Base-by-base conservation (phyloP, 2,113 vertebrate genomes). In the Pogonocichla stellata region DNA sequence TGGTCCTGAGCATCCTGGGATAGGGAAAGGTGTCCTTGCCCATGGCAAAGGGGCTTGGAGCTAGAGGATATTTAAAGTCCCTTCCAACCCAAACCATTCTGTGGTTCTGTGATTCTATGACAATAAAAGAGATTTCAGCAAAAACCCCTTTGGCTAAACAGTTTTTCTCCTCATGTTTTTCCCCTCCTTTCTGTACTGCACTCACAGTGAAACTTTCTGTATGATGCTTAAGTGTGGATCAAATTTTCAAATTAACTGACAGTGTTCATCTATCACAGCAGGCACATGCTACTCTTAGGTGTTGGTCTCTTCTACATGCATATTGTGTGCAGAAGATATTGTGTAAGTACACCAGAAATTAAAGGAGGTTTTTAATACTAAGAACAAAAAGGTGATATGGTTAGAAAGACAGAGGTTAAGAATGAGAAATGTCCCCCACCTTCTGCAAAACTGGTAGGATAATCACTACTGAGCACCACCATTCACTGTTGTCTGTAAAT, bases 1-100 rank as follows among this genome's bases (percentile, higher is more conserved):
- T 3, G 1, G 16, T 16, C 2, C 16, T 58, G 69, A 74, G 19
- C 7, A 24, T 3, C 8, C 33, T 23, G 50, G 7, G 5, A 2
- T 14, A 17, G 6, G 36, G 12, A 14, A 42, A 43, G 8, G 5
- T 38, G 14, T 13, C 50, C 19, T 4, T 57, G 19, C 1, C 23
- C 23, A 24, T 2, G 3, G 33, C 17, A 40, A 9, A 50, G 36
- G 10, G 23, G 5, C 3, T 33, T 66, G 38, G 31, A 80, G 58
- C 19, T 38, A 20, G 12, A 45, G 36, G 12, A 20, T 29, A 26
- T 60, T 73, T 74, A 25, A 25, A 16, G 13, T 45, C 7, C 5
- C 3, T 66, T 73, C 28, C 16, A 51, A 38, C 19, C 12, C 28
- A 18, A 74, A 53, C 28, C 3, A 38, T 45, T 58, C 6, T 23